Evolutionary conservation across 2,888 invertebrate genomes (phyloP).

Genomic region (Perizoma affinitatum): DNA sequence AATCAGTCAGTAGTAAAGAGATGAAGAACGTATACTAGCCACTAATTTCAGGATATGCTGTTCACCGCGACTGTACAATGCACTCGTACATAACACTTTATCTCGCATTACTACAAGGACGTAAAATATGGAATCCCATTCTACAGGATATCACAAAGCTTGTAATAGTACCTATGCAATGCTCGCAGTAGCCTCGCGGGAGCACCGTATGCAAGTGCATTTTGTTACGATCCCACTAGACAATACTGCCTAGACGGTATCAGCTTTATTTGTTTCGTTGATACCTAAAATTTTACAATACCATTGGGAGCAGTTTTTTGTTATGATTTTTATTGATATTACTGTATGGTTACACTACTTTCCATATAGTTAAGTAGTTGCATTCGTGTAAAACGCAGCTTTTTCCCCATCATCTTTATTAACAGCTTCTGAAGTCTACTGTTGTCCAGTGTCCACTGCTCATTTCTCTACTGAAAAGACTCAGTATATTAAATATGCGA

Average conservation of each 20-base stretch:
- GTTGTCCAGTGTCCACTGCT: too few relatives aligned
- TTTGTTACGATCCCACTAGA: constrained; percentile 33
- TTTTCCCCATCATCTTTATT: too few relatives aligned
- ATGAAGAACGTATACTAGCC: too few relatives aligned
- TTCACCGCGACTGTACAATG: too few relatives aligned
- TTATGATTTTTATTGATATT: constrained; percentile 12
- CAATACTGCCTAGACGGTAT: constrained; percentile 29
- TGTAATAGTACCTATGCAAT: constrained; percentile 2
- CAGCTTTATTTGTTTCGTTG: constrained; percentile 19
- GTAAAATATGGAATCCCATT: constrained; percentile 4
- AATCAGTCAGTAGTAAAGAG: too few relatives aligned
- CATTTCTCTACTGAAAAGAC: too few relatives aligned
- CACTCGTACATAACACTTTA: too few relatives aligned
- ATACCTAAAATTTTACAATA: constrained; percentile 15
- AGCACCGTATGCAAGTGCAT: constrained; percentile 40
- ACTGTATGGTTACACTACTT: constrained; percentile 3
- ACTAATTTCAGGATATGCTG: too few relatives aligned
- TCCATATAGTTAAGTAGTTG: neutral
- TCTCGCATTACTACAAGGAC: neutral
- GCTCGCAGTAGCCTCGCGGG: constrained; percentile 31
- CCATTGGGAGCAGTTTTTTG: constrained; percentile 19
- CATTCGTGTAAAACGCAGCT: neutral
- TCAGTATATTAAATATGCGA: too few relatives aligned
- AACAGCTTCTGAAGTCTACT: too few relatives aligned
- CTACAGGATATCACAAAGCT: constrained; percentile 25